phyloP scores from a whole-genome alignment of 92 coral and sea anemone species.

The Phymanthus crucifer region DNA sequence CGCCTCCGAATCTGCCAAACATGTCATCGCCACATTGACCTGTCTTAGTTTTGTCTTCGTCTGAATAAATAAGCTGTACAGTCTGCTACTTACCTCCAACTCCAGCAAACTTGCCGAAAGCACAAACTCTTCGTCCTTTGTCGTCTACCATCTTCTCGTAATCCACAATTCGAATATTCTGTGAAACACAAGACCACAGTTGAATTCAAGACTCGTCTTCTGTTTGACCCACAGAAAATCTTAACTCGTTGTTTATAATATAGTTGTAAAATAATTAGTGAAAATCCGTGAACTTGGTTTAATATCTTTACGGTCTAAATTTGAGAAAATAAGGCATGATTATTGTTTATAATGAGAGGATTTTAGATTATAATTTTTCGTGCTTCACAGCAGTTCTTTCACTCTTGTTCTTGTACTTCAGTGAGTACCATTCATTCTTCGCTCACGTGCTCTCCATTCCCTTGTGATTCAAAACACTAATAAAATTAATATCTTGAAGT shows the following conservation, averaged over 20 bases:
- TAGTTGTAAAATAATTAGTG: not conserved
- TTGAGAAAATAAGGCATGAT: not conserved
- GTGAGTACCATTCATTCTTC: no score
- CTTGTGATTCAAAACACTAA: not conserved
- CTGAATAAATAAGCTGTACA: not conserved
- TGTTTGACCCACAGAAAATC: not conserved
- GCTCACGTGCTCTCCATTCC: no score
- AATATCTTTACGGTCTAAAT: not conserved
- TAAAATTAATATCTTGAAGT: not conserved
- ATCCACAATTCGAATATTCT: conserved; percentile 91
- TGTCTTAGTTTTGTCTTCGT: not conserved
- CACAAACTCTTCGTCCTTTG: conserved; percentile 94
- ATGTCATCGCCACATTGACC: not conserved
- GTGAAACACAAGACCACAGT: not conserved
- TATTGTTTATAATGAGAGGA: not conserved
- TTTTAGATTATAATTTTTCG: not conserved
- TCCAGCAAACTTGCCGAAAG: conserved; percentile 99
- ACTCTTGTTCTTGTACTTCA: not conserved
- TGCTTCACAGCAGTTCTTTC: not conserved
- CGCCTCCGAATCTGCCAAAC: conserved; percentile 14
- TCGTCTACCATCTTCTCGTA: conserved; percentile 95
- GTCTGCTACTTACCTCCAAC: conserved; percentile 85
- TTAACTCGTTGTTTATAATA: not conserved
- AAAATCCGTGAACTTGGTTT: not conserved
- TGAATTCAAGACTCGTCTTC: no score